These are phyloP conservation scores for Autographa pulchrina DNA, from an alignment of 2,888 invertebrate genomes.

Conservation along the genomic window DNA sequence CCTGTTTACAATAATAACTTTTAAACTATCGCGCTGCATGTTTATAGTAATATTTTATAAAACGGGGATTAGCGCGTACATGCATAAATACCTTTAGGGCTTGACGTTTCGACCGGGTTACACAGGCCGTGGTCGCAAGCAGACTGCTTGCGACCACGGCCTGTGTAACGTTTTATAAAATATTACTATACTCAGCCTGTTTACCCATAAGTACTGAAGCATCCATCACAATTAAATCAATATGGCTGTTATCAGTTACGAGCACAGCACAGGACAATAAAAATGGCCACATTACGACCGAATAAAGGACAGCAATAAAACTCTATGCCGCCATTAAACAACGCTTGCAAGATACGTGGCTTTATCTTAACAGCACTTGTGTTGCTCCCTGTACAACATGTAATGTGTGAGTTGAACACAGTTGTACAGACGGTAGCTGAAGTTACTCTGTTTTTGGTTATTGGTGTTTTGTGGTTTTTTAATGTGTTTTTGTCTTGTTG, in stretches of 20 bases:
- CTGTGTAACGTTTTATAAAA: no score
- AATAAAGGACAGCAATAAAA: slow-evolving; percentile 56
- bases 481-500: background rate
- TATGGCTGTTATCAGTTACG: slow-evolving; percentile 44
- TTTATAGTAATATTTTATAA: no score
- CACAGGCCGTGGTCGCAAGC: no score
- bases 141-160: no score
- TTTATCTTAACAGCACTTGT: slow-evolving; percentile 46
- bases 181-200: no score
- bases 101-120: no score
- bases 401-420: background rate
- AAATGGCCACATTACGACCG: slow-evolving; percentile 41
- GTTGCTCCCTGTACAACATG: slow-evolving; percentile 33
- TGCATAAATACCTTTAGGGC: no score
- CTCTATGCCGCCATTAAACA: slow-evolving; percentile 40
- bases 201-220: slow-evolving; percentile 10
- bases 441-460: slow-evolving; percentile 3
- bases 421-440: slow-evolving; percentile 23
- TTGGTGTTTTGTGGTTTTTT: slow-evolving; percentile 7
- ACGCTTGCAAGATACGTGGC: slow-evolving; percentile 30
- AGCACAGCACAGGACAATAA: slow-evolving; percentile 37
- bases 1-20: no score
- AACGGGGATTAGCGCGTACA: no score
- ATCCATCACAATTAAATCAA: slow-evolving; percentile 48
- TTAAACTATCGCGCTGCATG: no score